phyloP scores from a whole-genome alignment of 2,888 invertebrate species.

The Cactoblastis cactorum region DNA sequence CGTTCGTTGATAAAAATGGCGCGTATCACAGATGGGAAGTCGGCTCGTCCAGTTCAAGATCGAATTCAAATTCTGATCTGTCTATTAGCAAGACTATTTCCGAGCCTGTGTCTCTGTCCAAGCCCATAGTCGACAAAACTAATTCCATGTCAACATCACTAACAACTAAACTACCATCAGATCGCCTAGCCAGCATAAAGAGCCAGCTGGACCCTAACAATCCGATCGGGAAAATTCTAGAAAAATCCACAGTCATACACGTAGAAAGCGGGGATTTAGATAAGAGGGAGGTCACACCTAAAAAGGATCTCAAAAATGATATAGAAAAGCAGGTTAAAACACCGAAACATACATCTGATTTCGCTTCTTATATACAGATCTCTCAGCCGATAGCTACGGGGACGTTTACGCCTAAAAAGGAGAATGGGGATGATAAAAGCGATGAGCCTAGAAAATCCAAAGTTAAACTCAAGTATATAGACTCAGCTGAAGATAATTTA shows the following conservation, averaged over 20 bases:
- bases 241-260: constrained; percentile 72
- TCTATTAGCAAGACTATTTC: constrained; percentile 70
- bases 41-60: constrained; percentile 53
- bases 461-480: constrained; percentile 58
- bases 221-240: constrained; percentile 73
- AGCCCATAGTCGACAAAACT: constrained; percentile 50
- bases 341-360: constrained; percentile 78
- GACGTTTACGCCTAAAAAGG: constrained; percentile 45
- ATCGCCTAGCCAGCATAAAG: constrained; percentile 68
- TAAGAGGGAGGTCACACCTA: constrained; percentile 38
- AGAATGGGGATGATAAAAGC: constrained; percentile 45
- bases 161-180: constrained; percentile 58
- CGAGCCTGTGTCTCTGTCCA: constrained; percentile 61
- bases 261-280: constrained; percentile 66
- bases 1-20: constrained; percentile 63
- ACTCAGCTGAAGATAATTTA: constrained; percentile 56
- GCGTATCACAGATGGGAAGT: constrained; percentile 49
- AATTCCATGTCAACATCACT: constrained; percentile 57
- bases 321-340: constrained; percentile 68
- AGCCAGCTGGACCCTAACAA: constrained; percentile 74
- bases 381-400: constrained; percentile 72
- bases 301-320: constrained; percentile 55
- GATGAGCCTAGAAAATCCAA: constrained; percentile 45
- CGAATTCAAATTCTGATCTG: constrained; percentile 64
- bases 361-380: constrained; percentile 81